A percentile compares a stretch with the other conserved stretches of the same genome.
Evolutionary conservation across 2,797 vertebrate genomes (phyloP).

Genomic region (Percopsis omiscomaycus): DNA sequence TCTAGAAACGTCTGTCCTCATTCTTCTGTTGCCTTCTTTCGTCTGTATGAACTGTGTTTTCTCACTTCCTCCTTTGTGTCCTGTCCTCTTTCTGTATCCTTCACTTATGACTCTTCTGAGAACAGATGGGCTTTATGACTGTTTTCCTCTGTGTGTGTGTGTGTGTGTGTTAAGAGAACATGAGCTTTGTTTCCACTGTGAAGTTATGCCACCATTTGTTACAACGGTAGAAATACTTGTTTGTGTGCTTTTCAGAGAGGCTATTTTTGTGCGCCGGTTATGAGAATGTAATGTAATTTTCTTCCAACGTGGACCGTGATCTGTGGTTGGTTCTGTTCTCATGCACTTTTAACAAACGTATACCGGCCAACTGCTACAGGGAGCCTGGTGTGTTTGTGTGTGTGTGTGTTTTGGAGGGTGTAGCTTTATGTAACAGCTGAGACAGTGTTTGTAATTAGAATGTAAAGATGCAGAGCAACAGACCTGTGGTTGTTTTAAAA

Average conservation of each 20-base stretch:
- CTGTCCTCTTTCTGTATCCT: conserved; percentile 13
- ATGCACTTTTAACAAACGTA: no score
- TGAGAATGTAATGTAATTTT: no score
- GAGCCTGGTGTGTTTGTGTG: not conserved
- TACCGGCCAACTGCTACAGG: no score
- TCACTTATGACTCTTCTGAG: conserved; percentile 21
- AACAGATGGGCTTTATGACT: conserved; percentile 53
- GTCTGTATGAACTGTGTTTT: not conserved
- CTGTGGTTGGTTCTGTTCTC: no score
- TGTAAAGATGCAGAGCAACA: not conserved
- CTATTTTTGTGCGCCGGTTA: no score
- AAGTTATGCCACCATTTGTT: conserved; percentile 4
- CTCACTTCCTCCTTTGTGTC: not conserved
- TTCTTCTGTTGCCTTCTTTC: not conserved
- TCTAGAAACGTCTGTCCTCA: not conserved
- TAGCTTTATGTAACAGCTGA: not conserved
- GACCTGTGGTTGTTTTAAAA: no score
- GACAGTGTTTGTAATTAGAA: not conserved
- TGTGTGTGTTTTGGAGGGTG: not conserved
- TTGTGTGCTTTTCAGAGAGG: not conserved
- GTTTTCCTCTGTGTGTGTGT: conserved; percentile 15
- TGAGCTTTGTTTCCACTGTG: conserved; percentile 1
- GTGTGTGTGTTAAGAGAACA: conserved; percentile 8
- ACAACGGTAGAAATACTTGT: not conserved
- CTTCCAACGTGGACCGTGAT: no score